These are phyloP conservation scores for Drosophila parvula DNA, from an alignment of 1,140 invertebrate species.

Conservation along the genomic window DNA sequence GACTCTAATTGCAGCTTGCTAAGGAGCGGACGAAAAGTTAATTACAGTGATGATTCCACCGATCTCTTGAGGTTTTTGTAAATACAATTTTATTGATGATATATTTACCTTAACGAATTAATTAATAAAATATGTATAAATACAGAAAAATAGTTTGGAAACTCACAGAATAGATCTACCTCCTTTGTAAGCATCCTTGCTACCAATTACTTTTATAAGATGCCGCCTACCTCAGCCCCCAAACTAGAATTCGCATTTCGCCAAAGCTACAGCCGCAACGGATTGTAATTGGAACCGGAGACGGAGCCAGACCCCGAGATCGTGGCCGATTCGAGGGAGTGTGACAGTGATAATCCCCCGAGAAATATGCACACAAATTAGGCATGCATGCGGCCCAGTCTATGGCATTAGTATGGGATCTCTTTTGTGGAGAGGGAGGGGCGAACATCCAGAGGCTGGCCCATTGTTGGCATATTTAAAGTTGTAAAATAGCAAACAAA, in stretches of 20 bases:
- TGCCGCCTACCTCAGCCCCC: slow-evolving; percentile 18
- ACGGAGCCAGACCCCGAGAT: slow-evolving; percentile 16
- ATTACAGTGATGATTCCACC: too few species aligned
- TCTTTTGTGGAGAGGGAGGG: background rate
- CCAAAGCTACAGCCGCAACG: slow-evolving; percentile 30
- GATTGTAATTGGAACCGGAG: slow-evolving; percentile 42
- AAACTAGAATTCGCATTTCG: slow-evolving; percentile 53
- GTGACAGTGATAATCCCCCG: slow-evolving; percentile 75
- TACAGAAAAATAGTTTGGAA: too few species aligned
- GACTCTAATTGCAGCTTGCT: too few species aligned
- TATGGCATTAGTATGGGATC: background rate
- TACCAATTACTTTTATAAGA: too few species aligned
- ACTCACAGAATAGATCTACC: too few species aligned
- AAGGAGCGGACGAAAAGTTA: too few species aligned
- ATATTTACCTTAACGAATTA: too few species aligned
- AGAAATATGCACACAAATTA: slow-evolving; percentile 82
- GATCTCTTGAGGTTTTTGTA: background rate
- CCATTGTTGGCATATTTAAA: slow-evolving; percentile 82
- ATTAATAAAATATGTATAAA: too few species aligned
- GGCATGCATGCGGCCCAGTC: slow-evolving; percentile 54
- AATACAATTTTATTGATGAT: too few species aligned
- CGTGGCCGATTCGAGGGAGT: slow-evolving; percentile 34
- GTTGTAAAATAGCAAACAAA: slow-evolving; percentile 81
- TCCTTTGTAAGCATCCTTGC: background rate
- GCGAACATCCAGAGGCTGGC: slow-evolving; percentile 20